Percentiles rank a stretch among this genome's conserved stretches.
Conservation (phyloP, 1,140 invertebrate species). For the Calycopis cecrops region DNA sequence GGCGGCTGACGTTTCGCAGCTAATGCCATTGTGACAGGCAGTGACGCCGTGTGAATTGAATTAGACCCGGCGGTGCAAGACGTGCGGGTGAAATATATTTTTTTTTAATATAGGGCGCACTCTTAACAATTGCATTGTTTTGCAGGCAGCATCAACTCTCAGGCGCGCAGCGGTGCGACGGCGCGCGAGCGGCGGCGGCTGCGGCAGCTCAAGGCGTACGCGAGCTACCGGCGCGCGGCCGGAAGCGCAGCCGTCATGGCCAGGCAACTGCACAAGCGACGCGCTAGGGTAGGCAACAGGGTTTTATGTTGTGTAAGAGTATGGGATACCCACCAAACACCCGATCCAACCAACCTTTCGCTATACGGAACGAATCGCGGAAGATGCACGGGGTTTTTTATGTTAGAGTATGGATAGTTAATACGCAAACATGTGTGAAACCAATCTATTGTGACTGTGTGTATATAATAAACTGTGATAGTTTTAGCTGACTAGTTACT, state of each 20-base stretch:
- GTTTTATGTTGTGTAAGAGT: too few species aligned
- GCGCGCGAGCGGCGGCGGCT: constrained; percentile 85
- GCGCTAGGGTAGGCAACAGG: constrained; percentile 80
- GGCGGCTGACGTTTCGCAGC: too few species aligned
- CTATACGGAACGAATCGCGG: too few species aligned
- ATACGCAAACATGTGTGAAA: not conserved
- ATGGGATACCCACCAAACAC: too few species aligned
- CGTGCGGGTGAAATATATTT: too few species aligned
- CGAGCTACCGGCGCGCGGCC: constrained; percentile 82
- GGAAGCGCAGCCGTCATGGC: constrained; percentile 89
- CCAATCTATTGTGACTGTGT: not conserved
- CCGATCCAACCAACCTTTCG: too few species aligned
- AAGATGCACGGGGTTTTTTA: too few species aligned
- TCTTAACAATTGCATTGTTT: constrained; percentile 16
- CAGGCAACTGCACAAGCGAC: constrained; percentile 85
- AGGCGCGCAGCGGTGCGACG: constrained; percentile 76
- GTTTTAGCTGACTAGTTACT: not conserved
- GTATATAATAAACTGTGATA: not conserved
- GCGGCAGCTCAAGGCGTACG: constrained; percentile 86
- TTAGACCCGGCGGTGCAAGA: too few species aligned
- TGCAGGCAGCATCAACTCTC: constrained; percentile 84
- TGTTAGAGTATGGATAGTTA: constrained; percentile 4
- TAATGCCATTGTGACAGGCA: too few species aligned
- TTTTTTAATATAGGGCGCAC: too few species aligned
- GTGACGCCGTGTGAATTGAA: too few species aligned